A percentile compares a stretch with the other conserved stretches of the same genome.
phyloP scores from a whole-genome alignment of 2,113 vertebrate species.

The Perca schrenkii region DNA sequence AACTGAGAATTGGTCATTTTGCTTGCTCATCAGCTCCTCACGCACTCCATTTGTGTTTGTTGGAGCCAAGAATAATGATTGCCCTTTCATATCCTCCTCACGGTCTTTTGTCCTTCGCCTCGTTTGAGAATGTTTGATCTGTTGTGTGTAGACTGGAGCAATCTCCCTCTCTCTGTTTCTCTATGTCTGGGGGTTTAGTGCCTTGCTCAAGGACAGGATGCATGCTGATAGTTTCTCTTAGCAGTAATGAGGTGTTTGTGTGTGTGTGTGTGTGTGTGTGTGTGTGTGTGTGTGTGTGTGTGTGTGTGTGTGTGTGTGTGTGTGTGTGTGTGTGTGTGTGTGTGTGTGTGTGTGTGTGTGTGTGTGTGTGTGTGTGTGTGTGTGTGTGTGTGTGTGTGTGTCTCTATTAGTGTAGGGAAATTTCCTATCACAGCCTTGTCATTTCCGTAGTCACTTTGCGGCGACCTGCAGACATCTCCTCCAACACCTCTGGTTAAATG shows the following conservation, averaged over 20 bases:
- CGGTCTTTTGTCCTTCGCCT: slow-evolving; percentile 32
- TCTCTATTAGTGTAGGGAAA: background rate
- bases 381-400: background rate
- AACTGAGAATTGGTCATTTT: slow-evolving; percentile 53
- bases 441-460: background rate
- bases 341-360: background rate
- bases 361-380: background rate
- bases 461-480: background rate
- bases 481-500: slow-evolving; percentile 2
- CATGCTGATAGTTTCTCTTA: background rate
- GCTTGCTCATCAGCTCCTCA: slow-evolving; percentile 61
- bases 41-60: slow-evolving; percentile 49
- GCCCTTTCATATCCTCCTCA: slow-evolving; percentile 55
- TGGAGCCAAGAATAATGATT: slow-evolving; percentile 49
- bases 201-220: slow-evolving; percentile 8
- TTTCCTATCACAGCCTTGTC: background rate
- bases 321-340: background rate
- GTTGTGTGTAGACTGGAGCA: background rate
- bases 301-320: background rate
- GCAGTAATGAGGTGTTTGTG: background rate
- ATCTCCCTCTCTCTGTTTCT: background rate
- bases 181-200: background rate
- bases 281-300: background rate
- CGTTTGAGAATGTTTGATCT: slow-evolving; percentile 16
- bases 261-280: background rate